A percentile compares a stretch with the other conserved stretches of the same genome.
phyloP scores from a whole-genome alignment of 2,888 invertebrate genomes.

The Congeria kusceri region DNA sequence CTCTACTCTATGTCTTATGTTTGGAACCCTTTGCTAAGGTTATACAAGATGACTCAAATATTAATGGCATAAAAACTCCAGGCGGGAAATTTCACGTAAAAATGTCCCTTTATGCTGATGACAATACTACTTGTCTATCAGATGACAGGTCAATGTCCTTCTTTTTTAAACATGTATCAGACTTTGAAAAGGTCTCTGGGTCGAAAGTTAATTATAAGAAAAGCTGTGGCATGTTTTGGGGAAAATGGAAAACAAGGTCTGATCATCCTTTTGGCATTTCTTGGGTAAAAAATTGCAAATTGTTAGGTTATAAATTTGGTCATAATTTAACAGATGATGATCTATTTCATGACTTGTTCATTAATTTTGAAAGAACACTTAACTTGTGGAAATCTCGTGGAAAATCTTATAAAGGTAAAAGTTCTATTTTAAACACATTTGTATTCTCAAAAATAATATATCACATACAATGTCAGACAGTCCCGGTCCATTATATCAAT shows the following conservation, averaged over 20 bases:
- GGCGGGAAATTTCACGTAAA: conserved; percentile 16
- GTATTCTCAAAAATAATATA: conserved; percentile 15
- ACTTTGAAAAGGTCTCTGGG: conserved; percentile 41
- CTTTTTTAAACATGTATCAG: conserved; percentile 20
- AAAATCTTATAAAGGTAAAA: conserved; percentile 17
- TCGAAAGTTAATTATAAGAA: conserved; percentile 55
- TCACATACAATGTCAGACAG: background rate
- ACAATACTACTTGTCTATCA: conserved; percentile 23
- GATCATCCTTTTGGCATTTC: conserved; percentile 65
- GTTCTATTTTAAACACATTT: conserved; percentile 23
- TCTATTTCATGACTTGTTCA: conserved; percentile 41
- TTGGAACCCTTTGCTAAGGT: conserved; percentile 33
- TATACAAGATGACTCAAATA: conserved; percentile 13
- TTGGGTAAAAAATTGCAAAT: conserved; percentile 52
- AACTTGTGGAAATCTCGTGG: conserved; percentile 18
- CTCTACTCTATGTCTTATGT: conserved; percentile 42
- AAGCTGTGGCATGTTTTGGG: conserved; percentile 55
- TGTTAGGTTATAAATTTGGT: conserved; percentile 58
- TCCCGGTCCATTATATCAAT: conserved; percentile 17
- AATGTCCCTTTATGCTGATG: conserved; percentile 39
- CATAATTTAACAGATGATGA: conserved; percentile 32
- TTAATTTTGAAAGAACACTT: conserved; percentile 39
- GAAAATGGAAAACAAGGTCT: conserved; percentile 59
- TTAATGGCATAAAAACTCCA: conserved; percentile 17
- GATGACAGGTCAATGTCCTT: conserved; percentile 5